Base-by-base conservation (phyloP, 2,797 vertebrate genomes). In the Pangasius krempfi region DNA sequence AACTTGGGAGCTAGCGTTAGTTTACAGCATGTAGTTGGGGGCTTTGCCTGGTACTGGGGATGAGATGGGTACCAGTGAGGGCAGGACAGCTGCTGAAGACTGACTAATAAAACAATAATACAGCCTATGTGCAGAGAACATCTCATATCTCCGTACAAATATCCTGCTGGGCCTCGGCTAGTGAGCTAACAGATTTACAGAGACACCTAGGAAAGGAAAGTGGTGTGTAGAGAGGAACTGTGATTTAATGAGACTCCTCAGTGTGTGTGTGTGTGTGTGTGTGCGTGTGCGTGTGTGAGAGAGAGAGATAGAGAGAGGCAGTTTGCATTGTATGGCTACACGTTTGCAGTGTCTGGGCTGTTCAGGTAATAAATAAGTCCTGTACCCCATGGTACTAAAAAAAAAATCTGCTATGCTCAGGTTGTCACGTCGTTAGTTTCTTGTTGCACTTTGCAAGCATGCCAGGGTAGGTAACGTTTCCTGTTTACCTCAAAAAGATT, bases 71-170 rank as follows among this genome's bases (percentile, higher is more conserved):
- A 85, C 20, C 5, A 66, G 44, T 20, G 22, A 78, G 58, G 37
- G 30, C 54, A 84, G 44, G n/a, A 44, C 40, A 54, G 20, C 56
- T 37, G 68, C 56, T 40, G 58, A 84, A 44, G 81, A 64, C 44
- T 54, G 81, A 78, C 68, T 76, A 62, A 76, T 88, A 75, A 88
- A 88, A 78, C 75, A 88, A 84, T 78, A 75, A 84, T 62, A 84
- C 70, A 78, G 58, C 22, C 81, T 44, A 60, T 78, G 33, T 64
- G 30, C 22, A 84, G 54, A n/a, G 30, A 84, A 88, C 54, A 50
- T 64, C 47, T 84, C 81, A 76, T 84, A 27, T 76, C 58, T 88
- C 87, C 30, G 52, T 79, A 66, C 25, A 84, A 66, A 75, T 78
- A 72, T 84, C 87, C 68, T 88, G n/a, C 18, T 75, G 54, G 40